These are phyloP conservation scores for Pinna nobilis DNA, from an alignment of 1,140 invertebrate genomes.

Conservation along the genomic window DNA sequence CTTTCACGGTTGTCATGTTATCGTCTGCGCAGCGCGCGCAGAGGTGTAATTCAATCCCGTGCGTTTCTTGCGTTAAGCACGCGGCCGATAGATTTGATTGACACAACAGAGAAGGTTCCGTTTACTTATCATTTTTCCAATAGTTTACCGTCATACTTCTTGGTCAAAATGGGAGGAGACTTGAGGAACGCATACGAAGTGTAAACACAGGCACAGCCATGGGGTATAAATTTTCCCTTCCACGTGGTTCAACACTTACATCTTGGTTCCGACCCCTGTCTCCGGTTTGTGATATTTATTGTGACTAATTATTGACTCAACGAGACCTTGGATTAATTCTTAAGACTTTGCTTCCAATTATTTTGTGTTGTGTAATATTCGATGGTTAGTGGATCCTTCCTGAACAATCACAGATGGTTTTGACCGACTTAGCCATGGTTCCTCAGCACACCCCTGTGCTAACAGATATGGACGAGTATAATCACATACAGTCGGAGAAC, in stretches of 20 bases:
- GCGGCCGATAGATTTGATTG: neutral
- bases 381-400: neutral
- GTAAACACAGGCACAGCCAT: neutral
- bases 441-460: slow-evolving; percentile 5
- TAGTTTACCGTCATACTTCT: neutral
- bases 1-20: no score
- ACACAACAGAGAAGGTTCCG: neutral
- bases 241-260: neutral
- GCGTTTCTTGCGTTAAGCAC: no score
- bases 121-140: neutral
- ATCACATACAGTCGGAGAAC: neutral
- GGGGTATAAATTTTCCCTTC: neutral
- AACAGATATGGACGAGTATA: neutral
- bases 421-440: slow-evolving; percentile 14
- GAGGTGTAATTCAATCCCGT: no score
- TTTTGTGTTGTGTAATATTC: slow-evolving; percentile 13
- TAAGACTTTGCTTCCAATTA: no score
- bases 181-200: neutral
- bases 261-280: no score
- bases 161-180: neutral
- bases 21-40: no score
- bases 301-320: no score
- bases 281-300: no score
- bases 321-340: no score
- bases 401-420: neutral